Evolutionary conservation across 2,797 vertebrate species (phyloP), one percentile per base, ranked within the genome.

Genomic region (Rhinella marina): DNA sequence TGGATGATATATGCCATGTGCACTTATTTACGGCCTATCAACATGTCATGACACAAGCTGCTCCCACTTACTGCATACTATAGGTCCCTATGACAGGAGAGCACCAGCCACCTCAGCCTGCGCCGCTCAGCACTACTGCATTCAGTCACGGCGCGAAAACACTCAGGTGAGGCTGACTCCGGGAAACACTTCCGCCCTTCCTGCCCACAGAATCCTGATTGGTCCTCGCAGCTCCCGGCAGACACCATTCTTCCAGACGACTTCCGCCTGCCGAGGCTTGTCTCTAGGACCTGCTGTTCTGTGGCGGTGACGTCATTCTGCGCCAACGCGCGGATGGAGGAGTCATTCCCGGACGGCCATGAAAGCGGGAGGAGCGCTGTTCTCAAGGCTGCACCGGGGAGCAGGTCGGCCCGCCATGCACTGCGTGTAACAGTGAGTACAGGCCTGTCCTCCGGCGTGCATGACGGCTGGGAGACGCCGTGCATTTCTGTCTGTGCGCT

Each of bases 241-340:
- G 50, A 41, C 80, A 27, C 8, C 72, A 25, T 1, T 25, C 29
- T 11, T 1, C 23, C 21, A 32, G 27, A 62, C 72, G 12, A 61
- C 57, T 76, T 85, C 83, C 83, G 83, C 72, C 57, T 16, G 59
- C 21, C 59, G 70, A 61, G 54, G 57, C 72, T 59, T 76, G 83
- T 85, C 83, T 85, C 83, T n/a, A 64, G 72, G 83, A 61, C 72
- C 73, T 84, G 82, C 70, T 41, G 41, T 12, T 59, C 17, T 72
- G 83, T 85, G 72, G 41, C n/a, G 83, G 83, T 85, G 83, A 85
- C 83, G 83, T 85, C 72, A 85, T 85, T 85, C 83, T 85, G 83
- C 83, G 83, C 83, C 83, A 84, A 84, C 82, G 82, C 82, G 70
- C 82, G 75, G 83, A 85, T 85, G 83, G 83, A 85, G 83, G 57